A percentile compares a stretch with the other conserved stretches of the same genome.
Conservation (phyloP, 2,113 vertebrate species). For the Circaetus cinerascens region DNA sequence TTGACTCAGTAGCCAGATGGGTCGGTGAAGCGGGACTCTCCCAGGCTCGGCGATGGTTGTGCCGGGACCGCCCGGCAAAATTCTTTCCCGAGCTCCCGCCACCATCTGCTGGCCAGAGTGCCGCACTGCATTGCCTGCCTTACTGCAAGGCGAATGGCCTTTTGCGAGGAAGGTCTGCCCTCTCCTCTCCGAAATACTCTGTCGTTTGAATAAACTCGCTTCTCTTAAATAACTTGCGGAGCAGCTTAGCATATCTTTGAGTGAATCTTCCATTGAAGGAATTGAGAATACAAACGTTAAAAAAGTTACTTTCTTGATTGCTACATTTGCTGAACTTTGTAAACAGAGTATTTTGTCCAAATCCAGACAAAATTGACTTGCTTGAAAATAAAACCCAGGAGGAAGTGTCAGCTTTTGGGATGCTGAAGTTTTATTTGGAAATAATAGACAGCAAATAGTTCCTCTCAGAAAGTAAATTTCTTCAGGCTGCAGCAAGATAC, state of each 20-base stretch:
- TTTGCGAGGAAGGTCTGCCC: not conserved
- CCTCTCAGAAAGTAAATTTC: not conserved
- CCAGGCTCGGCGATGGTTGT: not conserved
- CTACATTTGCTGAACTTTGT: not conserved
- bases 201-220: accelerated
- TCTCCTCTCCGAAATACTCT: not conserved
- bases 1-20: accelerated
- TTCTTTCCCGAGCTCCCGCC: not conserved
- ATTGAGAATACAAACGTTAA: not conserved
- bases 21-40: not conserved
- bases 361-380: not conserved
- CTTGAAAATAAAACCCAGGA: not conserved
- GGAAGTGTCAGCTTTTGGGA: not conserved
- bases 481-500: not conserved
- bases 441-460: not conserved
- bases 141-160: not conserved
- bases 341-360: not conserved
- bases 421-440: not conserved
- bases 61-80: not conserved
- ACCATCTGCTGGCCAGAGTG: slow-evolving; percentile 39
- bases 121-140: not conserved
- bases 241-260: not conserved
- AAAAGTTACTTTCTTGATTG: not conserved
- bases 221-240: not conserved
- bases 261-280: not conserved